Evolutionary conservation across 2,113 vertebrate genomes (phyloP).

Genomic region (Zosterops lateralis): DNA sequence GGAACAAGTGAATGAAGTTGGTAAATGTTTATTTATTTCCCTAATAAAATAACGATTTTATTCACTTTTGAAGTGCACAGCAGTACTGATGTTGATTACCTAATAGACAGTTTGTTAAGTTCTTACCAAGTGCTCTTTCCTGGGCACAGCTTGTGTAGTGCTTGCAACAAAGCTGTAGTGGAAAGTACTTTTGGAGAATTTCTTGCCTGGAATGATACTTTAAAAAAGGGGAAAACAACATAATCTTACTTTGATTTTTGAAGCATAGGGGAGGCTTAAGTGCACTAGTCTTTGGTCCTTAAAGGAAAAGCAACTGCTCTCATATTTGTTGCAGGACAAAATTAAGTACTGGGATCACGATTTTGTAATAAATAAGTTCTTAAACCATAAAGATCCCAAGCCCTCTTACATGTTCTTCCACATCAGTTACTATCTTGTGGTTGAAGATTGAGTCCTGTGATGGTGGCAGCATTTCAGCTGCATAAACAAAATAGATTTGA

Average conservation of each 20-base stretch:
- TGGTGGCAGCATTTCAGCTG: not conserved
- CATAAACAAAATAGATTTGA: not conserved
- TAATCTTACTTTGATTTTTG: not conserved
- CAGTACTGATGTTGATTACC: not conserved
- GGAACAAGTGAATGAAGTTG: not conserved
- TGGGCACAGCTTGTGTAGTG: not conserved
- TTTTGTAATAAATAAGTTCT: not conserved
- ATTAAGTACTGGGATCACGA: not conserved
- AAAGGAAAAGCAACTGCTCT: not conserved
- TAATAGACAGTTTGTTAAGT: not conserved
- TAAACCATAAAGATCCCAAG: not conserved
- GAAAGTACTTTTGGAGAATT: not conserved
- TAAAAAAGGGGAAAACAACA: not conserved
- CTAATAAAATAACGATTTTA: not conserved
- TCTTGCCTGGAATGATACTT: not conserved
- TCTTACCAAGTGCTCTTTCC: not conserved
- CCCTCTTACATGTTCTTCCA: not conserved
- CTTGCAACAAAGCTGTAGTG: not conserved
- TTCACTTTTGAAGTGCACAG: not conserved
- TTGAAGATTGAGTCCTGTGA: not conserved
- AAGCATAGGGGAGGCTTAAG: not conserved
- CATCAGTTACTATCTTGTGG: not conserved
- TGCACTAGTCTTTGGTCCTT: not conserved
- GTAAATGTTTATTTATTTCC: slow-evolving; percentile 14
- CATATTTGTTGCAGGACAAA: not conserved